Percentiles rank a stretch among this genome's conserved stretches.
Evolutionary conservation across 2,888 invertebrate genomes (phyloP).

Genomic region (Tholera decimalis): DNA sequence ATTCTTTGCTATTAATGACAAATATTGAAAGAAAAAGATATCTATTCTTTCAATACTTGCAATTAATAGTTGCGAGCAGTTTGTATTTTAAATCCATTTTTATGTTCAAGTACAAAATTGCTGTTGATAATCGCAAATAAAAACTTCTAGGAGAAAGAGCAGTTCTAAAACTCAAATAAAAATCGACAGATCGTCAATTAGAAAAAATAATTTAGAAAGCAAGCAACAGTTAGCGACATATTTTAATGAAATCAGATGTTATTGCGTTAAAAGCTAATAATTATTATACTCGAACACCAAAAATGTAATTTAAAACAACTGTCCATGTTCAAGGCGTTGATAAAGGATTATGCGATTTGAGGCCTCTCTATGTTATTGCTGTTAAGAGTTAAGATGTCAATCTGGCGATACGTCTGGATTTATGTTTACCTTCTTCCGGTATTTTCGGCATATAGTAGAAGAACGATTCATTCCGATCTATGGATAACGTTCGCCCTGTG

Average conservation of each 20-base stretch:
- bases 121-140: background rate
- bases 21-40: conserved; percentile 43
- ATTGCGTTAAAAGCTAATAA: conserved; percentile 59
- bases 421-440: conserved; percentile 88
- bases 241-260: conserved; percentile 55
- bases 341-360: conserved; percentile 86
- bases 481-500: conserved; percentile 89
- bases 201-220: conserved; percentile 53
- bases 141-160: background rate
- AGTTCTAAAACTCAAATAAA: conserved; percentile 11
- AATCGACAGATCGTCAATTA: conserved; percentile 34
- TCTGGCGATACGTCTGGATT: conserved; percentile 79
- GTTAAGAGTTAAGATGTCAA: conserved; percentile 87
- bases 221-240: conserved; percentile 59
- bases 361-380: conserved; percentile 88
- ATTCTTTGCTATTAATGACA: conserved; percentile 68
- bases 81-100: conserved; percentile 64
- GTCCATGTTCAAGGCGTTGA: conserved; percentile 73
- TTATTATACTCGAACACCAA: conserved; percentile 74
- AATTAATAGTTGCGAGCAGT: conserved; percentile 51
- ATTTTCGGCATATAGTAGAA: conserved; percentile 89
- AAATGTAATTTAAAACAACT: conserved; percentile 78
- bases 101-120: conserved; percentile 65
- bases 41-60: conserved; percentile 23
- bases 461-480: conserved; percentile 88